Conservation (phyloP, 2,113 vertebrate genomes). For the Lophochroa leadbeateri region DNA sequence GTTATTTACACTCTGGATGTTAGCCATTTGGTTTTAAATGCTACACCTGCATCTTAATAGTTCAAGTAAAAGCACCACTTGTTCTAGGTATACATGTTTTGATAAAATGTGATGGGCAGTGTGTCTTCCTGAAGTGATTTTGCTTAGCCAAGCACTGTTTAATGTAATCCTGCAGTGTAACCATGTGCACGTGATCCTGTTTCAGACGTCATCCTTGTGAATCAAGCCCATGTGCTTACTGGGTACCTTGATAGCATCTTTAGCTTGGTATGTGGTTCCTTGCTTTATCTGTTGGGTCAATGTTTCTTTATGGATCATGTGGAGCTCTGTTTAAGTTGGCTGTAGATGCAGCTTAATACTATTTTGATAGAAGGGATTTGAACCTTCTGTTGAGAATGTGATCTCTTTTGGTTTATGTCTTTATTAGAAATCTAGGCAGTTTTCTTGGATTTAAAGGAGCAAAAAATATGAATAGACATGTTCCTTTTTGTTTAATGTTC, state of each 20-base stretch:
- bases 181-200: fast-evolving
- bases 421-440: not conserved
- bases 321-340: not conserved
- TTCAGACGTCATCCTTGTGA: not conserved
- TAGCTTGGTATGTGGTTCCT: not conserved
- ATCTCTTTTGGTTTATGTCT: not conserved
- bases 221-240: not conserved
- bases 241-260: not conserved
- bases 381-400: not conserved
- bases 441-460: not conserved
- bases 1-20: fast-evolving
- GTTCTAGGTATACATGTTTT: not conserved
- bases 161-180: not conserved
- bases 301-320: not conserved
- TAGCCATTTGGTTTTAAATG: not conserved
- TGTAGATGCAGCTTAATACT: not conserved
- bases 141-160: not conserved
- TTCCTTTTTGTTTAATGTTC: not conserved
- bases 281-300: not conserved
- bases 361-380: not conserved
- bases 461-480: not conserved
- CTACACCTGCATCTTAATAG: not conserved
- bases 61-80: not conserved
- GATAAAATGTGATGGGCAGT: too few relatives aligned
- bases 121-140: not conserved